Conservation (phyloP, 2,797 vertebrate genomes). For the Pelochelys cantorii region DNA sequence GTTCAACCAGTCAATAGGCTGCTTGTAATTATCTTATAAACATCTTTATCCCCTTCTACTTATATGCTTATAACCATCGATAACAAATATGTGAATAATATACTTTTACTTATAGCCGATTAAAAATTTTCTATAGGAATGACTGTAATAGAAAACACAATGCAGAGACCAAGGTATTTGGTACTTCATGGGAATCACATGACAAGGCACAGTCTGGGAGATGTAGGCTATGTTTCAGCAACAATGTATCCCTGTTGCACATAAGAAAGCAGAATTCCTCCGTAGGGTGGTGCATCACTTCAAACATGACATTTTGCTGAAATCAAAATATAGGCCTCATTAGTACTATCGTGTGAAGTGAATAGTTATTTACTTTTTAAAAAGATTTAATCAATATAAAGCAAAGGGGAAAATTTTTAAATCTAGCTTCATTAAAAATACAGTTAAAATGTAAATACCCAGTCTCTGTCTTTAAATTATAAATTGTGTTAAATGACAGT, state of each 20-base stretch:
- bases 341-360: not conserved
- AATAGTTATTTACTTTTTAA: not conserved
- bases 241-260: not conserved
- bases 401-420: not conserved
- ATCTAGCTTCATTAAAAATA: not conserved
- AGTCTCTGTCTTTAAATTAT: not conserved
- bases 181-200: not conserved
- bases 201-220: not conserved
- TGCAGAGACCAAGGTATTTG: not conserved
- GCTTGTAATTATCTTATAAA: not conserved
- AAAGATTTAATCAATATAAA: not conserved
- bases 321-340: not conserved
- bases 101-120: conserved; percentile 1
- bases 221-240: not conserved
- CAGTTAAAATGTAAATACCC: not conserved
- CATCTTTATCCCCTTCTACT: not conserved
- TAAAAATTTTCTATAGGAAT: conserved; percentile 21
- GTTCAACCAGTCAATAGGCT: not conserved
- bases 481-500: not conserved
- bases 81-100: not conserved
- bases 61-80: rapidly evolving
- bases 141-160: not conserved
- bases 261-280: not conserved
- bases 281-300: not conserved
- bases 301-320: not conserved